A percentile compares a stretch with the other conserved stretches of the same genome.
phyloP scores from a whole-genome alignment of 2,888 invertebrate species.

The Parnassius apollo region DNA sequence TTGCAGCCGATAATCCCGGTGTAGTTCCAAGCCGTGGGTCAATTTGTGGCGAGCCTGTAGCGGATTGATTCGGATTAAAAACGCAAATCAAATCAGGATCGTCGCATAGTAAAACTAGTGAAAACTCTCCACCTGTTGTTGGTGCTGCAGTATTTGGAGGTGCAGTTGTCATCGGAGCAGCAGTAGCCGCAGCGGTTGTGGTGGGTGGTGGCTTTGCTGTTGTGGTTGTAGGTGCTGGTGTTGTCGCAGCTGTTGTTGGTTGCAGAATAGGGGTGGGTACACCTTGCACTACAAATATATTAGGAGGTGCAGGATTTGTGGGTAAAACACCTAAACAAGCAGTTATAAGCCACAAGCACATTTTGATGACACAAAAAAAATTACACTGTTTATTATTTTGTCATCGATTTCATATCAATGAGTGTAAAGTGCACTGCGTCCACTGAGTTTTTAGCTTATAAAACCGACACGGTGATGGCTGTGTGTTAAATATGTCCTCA shows the following conservation, averaged over 20 bases:
- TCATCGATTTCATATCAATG: not conserved
- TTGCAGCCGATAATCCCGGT: slow-evolving; percentile 52
- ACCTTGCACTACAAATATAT: slow-evolving; percentile 56
- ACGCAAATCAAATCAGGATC: slow-evolving; percentile 68
- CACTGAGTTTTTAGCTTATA: slow-evolving; percentile 41
- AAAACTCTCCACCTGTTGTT: slow-evolving; percentile 53
- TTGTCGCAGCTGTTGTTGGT: slow-evolving; percentile 54
- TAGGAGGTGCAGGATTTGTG: slow-evolving; percentile 49
- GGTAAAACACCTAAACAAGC: slow-evolving; percentile 72
- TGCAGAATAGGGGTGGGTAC: slow-evolving; percentile 65
- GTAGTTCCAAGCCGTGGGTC: slow-evolving; percentile 75
- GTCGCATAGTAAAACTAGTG: slow-evolving; percentile 67
- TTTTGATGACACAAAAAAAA: slow-evolving; percentile 31
- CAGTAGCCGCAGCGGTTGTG: slow-evolving; percentile 34
- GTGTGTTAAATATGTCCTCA: slow-evolving; percentile 71
- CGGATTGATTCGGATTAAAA: slow-evolving; percentile 68
- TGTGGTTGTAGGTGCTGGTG: slow-evolving; percentile 17
- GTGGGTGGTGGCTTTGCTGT: slow-evolving; percentile 25
- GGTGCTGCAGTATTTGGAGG: slow-evolving; percentile 24
- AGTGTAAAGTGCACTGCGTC: slow-evolving; percentile 29
- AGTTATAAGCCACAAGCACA: slow-evolving; percentile 77
- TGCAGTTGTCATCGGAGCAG: slow-evolving; percentile 29
- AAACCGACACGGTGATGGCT: slow-evolving; percentile 50
- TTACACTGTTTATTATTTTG: not conserved
- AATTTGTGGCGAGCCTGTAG: slow-evolving; percentile 66